phyloP scores from a whole-genome alignment of 2,797 vertebrate genomes.

The Pitangus sulphuratus region DNA sequence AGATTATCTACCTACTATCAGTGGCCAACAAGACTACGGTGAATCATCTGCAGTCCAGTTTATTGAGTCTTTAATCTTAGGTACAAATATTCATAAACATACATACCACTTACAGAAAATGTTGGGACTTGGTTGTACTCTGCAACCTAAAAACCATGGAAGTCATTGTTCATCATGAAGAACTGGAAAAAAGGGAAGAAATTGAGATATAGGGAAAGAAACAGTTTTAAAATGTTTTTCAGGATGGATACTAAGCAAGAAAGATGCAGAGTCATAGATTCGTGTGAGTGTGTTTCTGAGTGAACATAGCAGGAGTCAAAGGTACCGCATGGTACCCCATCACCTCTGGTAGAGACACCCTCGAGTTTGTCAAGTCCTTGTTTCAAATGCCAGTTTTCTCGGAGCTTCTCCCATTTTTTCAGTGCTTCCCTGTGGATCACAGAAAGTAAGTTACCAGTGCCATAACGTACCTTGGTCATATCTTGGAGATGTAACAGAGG shows the following conservation, averaged over 20 bases:
- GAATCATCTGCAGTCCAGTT: neutral
- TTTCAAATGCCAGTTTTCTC: neutral
- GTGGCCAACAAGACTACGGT: neutral
- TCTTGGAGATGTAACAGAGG: neutral
- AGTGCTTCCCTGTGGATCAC: neutral
- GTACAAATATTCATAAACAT: neutral
- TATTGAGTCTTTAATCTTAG: neutral
- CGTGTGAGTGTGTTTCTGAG: neutral
- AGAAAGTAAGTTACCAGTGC: neutral
- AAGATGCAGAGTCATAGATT: neutral
- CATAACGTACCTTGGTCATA: rapidly evolving
- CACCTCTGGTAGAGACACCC: neutral
- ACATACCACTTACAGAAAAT: neutral
- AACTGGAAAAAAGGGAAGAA: neutral
- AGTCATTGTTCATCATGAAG: neutral
- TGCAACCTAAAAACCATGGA: neutral
- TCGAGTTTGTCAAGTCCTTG: neutral
- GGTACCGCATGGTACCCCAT: neutral
- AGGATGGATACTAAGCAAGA: neutral
- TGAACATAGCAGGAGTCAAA: neutral
- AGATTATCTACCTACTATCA: neutral
- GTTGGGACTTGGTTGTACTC: neutral
- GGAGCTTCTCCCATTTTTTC: neutral
- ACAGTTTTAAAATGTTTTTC: neutral
- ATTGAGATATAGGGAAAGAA: neutral